Evolutionary conservation across 2,888 invertebrate genomes (phyloP).

Genomic region (Ochropacha duplaris): DNA sequence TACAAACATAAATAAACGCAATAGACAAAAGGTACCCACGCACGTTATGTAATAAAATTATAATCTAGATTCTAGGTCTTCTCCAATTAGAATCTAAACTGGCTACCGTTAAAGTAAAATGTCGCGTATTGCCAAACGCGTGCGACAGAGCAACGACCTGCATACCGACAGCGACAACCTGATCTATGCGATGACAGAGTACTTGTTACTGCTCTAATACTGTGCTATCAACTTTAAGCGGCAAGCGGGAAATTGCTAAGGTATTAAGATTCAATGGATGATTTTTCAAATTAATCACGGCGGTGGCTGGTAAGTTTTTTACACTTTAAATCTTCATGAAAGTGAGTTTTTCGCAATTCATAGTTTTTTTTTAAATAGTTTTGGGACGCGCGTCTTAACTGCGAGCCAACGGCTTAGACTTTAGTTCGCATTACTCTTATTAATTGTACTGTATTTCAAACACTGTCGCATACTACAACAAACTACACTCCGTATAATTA

Average conservation of each 20-base stretch:
- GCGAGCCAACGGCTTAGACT: no score
- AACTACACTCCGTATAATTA: conserved; percentile 42
- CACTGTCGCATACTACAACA: conserved; percentile 39
- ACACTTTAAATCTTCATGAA: no score
- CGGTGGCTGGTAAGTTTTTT: no score
- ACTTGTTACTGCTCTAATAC: conserved; percentile 52
- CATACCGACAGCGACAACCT: conserved; percentile 71
- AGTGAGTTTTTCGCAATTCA: no score
- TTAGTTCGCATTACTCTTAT: conserved; percentile 9
- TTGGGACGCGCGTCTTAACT: no score
- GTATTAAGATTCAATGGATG: no score
- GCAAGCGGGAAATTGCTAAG: neutral
- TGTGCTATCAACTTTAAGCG: conserved; percentile 22
- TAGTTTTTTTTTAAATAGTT: no score
- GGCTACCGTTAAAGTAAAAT: conserved; percentile 44
- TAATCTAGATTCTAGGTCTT: conserved; percentile 65
- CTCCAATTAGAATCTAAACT: conserved; percentile 63
- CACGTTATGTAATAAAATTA: conserved; percentile 25
- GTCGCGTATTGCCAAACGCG: conserved; percentile 73
- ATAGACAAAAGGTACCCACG: no score
- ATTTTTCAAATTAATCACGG: no score
- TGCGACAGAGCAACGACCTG: conserved; percentile 63
- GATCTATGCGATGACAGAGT: conserved; percentile 76
- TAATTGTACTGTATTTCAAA: conserved; percentile 41
- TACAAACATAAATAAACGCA: neutral